A percentile compares a stretch with the other conserved stretches of the same genome.
Conservation (phyloP, 2,888 invertebrate species). For the Melanchra persicariae region DNA sequence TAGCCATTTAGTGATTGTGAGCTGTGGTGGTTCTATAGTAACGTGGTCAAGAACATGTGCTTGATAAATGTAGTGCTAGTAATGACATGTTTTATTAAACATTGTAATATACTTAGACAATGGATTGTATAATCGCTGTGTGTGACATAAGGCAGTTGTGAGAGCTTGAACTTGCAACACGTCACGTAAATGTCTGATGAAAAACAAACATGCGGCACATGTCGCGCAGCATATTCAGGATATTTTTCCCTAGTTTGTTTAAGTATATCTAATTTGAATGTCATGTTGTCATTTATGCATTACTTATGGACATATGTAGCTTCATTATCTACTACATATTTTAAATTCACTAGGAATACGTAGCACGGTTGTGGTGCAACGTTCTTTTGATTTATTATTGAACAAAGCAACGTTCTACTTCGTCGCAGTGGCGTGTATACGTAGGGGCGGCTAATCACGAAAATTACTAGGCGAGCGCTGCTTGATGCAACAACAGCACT, state of each 20-base stretch:
- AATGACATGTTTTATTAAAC: background rate
- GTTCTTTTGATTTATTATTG: constrained; percentile 29
- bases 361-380: background rate
- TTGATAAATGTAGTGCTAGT: background rate
- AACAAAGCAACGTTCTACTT: background rate
- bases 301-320: background rate
- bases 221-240: background rate
- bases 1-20: constrained; percentile 1
- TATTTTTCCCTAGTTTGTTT: too few species aligned
- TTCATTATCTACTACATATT: background rate
- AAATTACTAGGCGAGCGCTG: constrained; percentile 26
- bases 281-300: background rate
- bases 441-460: constrained; percentile 17
- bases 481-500: constrained; percentile 8
- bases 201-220: too few species aligned
- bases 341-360: background rate
- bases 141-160: too few species aligned
- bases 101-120: background rate
- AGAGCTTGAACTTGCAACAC: background rate
- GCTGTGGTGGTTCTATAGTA: background rate
- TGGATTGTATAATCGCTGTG: background rate
- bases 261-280: too few species aligned
- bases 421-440: constrained; percentile 1
- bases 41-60: constrained; percentile 18
- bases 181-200: too few species aligned